A percentile compares a stretch with the other conserved stretches of the same genome.
phyloP scores from a whole-genome alignment of 92 coral and sea anemone species.

The Porites lobata region DNA sequence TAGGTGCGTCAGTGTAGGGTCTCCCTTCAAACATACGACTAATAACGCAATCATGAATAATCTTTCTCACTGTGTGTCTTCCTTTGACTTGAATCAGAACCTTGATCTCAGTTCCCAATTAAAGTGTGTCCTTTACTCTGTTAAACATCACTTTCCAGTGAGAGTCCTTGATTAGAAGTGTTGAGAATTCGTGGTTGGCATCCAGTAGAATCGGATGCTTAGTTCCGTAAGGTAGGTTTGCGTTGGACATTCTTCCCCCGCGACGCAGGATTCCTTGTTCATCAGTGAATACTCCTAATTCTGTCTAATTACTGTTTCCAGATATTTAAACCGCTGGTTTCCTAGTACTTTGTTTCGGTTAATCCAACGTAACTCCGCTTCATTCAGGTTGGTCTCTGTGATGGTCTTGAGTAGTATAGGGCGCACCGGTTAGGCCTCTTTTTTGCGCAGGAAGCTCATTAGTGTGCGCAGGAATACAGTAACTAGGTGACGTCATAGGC shows the following conservation, averaged over 20 bases:
- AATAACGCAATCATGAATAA: constrained; percentile 47
- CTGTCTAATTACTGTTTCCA: constrained; percentile 31
- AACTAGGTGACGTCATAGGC: too few species aligned
- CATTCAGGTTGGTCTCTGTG: constrained; percentile 20
- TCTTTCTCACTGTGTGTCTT: constrained; percentile 53
- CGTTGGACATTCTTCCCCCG: constrained; percentile 36
- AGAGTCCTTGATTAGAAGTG: constrained; percentile 18
- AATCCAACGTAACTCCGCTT: constrained; percentile 40
- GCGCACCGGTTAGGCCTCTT: too few species aligned
- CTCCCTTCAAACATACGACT: constrained; percentile 54
- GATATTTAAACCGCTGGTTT: constrained; percentile 36
- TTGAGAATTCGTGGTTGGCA: constrained; percentile 25
- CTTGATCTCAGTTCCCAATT: constrained; percentile 55
- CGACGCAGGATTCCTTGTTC: constrained; percentile 34
- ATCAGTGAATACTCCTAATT: constrained; percentile 55
- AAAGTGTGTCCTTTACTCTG: constrained; percentile 73
- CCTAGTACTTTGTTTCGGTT: constrained; percentile 19
- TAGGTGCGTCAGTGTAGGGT: constrained; percentile 41
- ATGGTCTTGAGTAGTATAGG: too few species aligned
- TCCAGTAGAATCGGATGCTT: constrained; percentile 55
- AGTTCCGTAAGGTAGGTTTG: constrained; percentile 46
- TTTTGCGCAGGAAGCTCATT: too few species aligned
- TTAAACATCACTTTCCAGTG: constrained; percentile 57
- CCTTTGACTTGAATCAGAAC: constrained; percentile 62
- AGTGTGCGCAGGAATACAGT: too few species aligned